Evolutionary conservation across 2,888 invertebrate species (phyloP).

Genomic region (Drosophila meridiana): DNA sequence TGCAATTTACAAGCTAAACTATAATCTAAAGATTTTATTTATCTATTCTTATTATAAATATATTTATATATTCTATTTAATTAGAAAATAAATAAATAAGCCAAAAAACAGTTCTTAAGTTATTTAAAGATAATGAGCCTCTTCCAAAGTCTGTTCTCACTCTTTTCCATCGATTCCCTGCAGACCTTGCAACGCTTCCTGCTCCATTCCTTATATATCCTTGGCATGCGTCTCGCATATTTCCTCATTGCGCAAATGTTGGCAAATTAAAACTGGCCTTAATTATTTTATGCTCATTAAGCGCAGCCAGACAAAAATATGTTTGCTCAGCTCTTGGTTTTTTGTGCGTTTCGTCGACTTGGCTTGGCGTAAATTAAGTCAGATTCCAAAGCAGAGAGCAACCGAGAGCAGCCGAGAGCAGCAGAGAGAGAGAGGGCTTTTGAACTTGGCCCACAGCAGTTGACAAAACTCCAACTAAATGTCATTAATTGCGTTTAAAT

Average conservation of each 20-base stretch:
- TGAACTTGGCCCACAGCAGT: conserved; percentile 73
- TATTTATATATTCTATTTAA: too few relatives aligned
- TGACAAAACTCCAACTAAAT: conserved; percentile 66
- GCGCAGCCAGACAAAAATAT: conserved; percentile 31
- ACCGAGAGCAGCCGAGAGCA: too few relatives aligned
- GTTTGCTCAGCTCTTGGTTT: conserved; percentile 34
- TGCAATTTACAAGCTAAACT: too few relatives aligned
- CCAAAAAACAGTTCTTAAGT: too few relatives aligned
- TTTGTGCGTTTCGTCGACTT: conserved; percentile 7
- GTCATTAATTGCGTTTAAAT: conserved; percentile 78
- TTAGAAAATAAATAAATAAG: too few relatives aligned
- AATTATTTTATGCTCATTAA: conserved; percentile 81
- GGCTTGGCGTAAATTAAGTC: conserved; percentile 52
- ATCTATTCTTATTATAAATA: too few relatives aligned
- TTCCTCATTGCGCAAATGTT: conserved; percentile 69
- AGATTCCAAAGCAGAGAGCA: conserved; percentile 36
- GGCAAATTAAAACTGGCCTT: conserved; percentile 76
- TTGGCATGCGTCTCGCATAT: conserved; percentile 36
- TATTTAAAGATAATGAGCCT: too few relatives aligned
- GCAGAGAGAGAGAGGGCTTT: conserved; percentile 28
- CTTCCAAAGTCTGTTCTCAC: too few relatives aligned
- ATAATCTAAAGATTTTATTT: too few relatives aligned
- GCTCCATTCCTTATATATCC: conserved; percentile 41
- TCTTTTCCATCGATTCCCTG: background rate
- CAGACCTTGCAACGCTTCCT: conserved; percentile 13